A percentile compares a stretch with the other conserved stretches of the same genome.
Conservation (phyloP, 2,888 invertebrate species). For the Eurytoma californica region DNA sequence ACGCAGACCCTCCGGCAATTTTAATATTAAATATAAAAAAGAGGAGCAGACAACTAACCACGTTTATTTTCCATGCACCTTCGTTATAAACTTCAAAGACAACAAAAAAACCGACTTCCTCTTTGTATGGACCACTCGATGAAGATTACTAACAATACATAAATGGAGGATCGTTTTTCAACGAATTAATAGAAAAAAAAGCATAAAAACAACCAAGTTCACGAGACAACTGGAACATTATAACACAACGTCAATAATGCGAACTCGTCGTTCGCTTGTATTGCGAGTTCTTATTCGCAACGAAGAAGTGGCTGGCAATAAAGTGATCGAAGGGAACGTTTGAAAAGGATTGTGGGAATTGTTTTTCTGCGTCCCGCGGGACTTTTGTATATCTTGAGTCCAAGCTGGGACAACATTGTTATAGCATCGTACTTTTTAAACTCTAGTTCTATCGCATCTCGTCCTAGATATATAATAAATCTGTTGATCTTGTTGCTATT, state of each 20-base stretch:
- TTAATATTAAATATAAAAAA: conserved; percentile 56
- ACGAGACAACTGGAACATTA: conserved; percentile 55
- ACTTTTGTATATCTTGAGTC: conserved; percentile 56
- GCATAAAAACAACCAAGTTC: conserved; percentile 57
- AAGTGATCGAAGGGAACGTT: conserved; percentile 63
- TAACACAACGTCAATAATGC: conserved; percentile 53
- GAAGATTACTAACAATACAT: conserved; percentile 51
- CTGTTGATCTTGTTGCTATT: conserved; percentile 54
- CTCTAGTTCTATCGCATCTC: conserved; percentile 53
- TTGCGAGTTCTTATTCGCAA: conserved; percentile 43
- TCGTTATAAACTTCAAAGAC: conserved; percentile 48
- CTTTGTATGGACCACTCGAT: conserved; percentile 56
- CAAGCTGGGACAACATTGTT: conserved; percentile 68
- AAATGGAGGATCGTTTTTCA: conserved; percentile 59
- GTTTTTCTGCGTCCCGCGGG: conserved; percentile 72
- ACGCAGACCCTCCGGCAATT: conserved; percentile 68
- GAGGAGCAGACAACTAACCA: conserved; percentile 57
- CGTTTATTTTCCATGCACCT: conserved; percentile 58
- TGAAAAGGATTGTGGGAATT: conserved; percentile 71
- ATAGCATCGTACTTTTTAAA: conserved; percentile 68
- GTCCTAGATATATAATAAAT: conserved; percentile 51
- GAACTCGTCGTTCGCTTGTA: conserved; percentile 48
- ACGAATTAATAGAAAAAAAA: conserved; percentile 44
- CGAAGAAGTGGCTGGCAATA: conserved; percentile 38
- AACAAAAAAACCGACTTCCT: conserved; percentile 57